Base-by-base conservation (phyloP, 2,113 vertebrate genomes). In the Scortum barcoo region DNA sequence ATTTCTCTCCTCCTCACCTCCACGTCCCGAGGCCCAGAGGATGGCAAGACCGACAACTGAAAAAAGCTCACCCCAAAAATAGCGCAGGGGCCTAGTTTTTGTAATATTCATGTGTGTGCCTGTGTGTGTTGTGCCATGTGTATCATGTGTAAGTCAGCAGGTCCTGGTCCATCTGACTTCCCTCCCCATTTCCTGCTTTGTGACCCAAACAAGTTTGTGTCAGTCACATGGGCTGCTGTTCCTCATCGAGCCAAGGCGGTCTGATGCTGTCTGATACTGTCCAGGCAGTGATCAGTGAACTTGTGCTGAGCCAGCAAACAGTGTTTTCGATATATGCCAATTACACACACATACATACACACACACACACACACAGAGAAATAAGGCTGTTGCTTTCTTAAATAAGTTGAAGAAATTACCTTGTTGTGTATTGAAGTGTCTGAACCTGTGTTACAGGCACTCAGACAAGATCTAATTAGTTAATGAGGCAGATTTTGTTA, bases 81-180 rank as follows among this genome's bases (percentile, higher is more conserved):
- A 89, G 85, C 76, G 82, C 53, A 2, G 24, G 40, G 77, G 67
- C 81, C 80, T 81, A 72, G 60, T 80, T 87, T 76, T 58, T 57
- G 17, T 0, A 54, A n/a, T 57, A 33, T 84, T 38, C 66, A 58
- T 68, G 19, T 66, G 66, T 68, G 61, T 72, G 61, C 9, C 4
- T 38, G 63, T 69, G 54, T 71, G 61, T 50, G 1, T 24, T 40
- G 62, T 58, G 57, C 2, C 65, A 81, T 68, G 42, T 68, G 42
- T 10, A 2, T 84, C 73, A 88, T 71, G 87, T 83, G 77, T 73
- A 74, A 83, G 89, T 92, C 90, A 89, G 84, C 79, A 90, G 88
- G 86, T 83, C 76, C 38, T 7, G 0, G 60, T 77, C 80, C 79
- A 80, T 87, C 81, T 92, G 90, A 92, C 82, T 80, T 84, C 75